phyloP scores from a whole-genome alignment of 2,797 vertebrate genomes.

The Vireo griseus region DNA sequence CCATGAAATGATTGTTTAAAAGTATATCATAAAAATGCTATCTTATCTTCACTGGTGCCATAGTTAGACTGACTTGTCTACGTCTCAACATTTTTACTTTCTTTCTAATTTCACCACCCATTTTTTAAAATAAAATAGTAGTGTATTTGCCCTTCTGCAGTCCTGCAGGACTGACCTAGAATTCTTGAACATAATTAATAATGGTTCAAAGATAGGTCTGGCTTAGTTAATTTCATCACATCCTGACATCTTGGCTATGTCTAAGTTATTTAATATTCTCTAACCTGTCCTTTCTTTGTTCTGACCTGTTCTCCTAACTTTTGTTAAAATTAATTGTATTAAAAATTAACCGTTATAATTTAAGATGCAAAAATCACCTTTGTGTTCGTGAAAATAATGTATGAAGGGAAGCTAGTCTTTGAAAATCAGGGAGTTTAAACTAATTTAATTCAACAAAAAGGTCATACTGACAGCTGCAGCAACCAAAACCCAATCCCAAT shows the following conservation, averaged over 20 bases:
- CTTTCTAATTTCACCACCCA: rapidly evolving
- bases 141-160: neutral
- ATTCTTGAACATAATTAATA: neutral
- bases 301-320: slow-evolving; percentile 3
- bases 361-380: neutral
- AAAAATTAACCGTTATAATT: neutral
- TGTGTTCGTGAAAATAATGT: neutral
- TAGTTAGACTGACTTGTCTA: neutral
- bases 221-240: slow-evolving; percentile 31
- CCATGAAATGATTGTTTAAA: neutral
- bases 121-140: neutral
- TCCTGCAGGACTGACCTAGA: neutral
- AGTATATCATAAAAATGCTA: neutral
- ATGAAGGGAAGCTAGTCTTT: neutral
- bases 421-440: neutral
- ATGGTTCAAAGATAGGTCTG: neutral
- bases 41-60: neutral
- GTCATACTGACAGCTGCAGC: neutral
- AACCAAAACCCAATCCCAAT: neutral
- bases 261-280: slow-evolving; percentile 33
- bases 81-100: neutral
- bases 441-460: slow-evolving; percentile 38
- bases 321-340: slow-evolving; percentile 21
- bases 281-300: slow-evolving; percentile 23
- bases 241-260: neutral